Conservation (phyloP, 2,888 invertebrate species). For the Pristionchus fissidentatus region DNA sequence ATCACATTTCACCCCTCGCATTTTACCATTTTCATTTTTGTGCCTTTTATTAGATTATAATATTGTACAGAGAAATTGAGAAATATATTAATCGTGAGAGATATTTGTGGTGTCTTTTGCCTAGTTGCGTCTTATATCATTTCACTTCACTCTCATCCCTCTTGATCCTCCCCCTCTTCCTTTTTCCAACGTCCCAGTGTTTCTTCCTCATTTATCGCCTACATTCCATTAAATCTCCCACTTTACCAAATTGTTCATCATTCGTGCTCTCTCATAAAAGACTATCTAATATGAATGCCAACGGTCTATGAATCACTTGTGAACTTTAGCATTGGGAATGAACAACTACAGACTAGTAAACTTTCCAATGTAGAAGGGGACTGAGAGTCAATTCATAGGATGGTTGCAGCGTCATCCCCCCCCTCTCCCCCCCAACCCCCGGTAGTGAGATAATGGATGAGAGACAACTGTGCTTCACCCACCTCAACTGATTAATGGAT, state of each 20-base stretch:
- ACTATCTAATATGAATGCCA: neutral
- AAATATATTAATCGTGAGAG: neutral
- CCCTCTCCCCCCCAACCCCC: neutral
- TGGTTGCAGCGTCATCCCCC: too few relatives aligned
- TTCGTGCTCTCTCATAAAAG: neutral
- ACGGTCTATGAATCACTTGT: neutral
- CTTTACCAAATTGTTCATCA: neutral
- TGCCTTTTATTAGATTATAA: neutral
- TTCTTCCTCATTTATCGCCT: neutral
- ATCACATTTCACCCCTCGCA: neutral
- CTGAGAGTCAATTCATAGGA: too few relatives aligned
- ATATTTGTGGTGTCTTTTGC: neutral
- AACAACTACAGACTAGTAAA: neutral
- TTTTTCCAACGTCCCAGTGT: slow-evolving; percentile 1
- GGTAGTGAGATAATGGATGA: neutral
- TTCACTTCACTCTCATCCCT: too few relatives aligned
- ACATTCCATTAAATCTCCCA: neutral
- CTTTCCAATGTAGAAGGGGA: too few relatives aligned
- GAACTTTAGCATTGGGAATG: neutral
- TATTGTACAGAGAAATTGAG: slow-evolving; percentile 22
- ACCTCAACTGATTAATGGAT: neutral
- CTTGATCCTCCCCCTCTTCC: neutral
- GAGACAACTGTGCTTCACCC: neutral
- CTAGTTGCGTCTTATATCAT: neutral
- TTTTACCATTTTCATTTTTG: neutral